These are phyloP conservation scores for Papilio dardanus DNA, from an alignment of 1,140 invertebrate species.

Conservation along the genomic window DNA sequence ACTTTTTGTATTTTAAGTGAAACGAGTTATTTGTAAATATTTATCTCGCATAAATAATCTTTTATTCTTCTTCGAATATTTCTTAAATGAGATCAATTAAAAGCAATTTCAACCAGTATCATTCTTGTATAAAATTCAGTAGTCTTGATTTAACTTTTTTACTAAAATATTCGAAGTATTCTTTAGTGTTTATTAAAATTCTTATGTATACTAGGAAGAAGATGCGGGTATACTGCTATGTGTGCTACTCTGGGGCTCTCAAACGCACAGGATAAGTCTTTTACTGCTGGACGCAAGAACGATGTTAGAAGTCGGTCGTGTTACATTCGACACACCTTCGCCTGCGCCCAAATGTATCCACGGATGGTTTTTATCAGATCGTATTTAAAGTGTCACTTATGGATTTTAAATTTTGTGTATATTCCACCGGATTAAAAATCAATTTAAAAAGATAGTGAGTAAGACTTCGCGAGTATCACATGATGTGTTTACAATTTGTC, in stretches of 20 bases:
- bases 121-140: too few relatives aligned
- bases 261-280: conserved; percentile 85
- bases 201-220: conserved; percentile 82
- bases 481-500: too few relatives aligned
- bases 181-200: conserved; percentile 11
- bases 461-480: too few relatives aligned
- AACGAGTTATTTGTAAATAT: too few relatives aligned
- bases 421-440: neutral
- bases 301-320: conserved; percentile 86
- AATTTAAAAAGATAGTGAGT: too few relatives aligned
- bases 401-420: neutral
- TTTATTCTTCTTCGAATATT: too few relatives aligned
- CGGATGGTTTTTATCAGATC: conserved; percentile 87
- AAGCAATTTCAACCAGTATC: too few relatives aligned
- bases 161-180: too few relatives aligned
- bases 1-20: neutral
- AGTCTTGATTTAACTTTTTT: too few relatives aligned
- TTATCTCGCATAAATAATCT: too few relatives aligned
- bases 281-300: conserved; percentile 87
- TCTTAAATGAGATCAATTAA: too few relatives aligned
- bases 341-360: conserved; percentile 91
- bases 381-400: neutral
- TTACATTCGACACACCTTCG: conserved; percentile 86
- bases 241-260: conserved; percentile 85
- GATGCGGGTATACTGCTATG: conserved; percentile 90